Percentiles rank a stretch among this genome's conserved stretches.
These are phyloP conservation scores for Agrochola lota DNA, from an alignment of 2,888 invertebrate genomes.

Conservation along the genomic window DNA sequence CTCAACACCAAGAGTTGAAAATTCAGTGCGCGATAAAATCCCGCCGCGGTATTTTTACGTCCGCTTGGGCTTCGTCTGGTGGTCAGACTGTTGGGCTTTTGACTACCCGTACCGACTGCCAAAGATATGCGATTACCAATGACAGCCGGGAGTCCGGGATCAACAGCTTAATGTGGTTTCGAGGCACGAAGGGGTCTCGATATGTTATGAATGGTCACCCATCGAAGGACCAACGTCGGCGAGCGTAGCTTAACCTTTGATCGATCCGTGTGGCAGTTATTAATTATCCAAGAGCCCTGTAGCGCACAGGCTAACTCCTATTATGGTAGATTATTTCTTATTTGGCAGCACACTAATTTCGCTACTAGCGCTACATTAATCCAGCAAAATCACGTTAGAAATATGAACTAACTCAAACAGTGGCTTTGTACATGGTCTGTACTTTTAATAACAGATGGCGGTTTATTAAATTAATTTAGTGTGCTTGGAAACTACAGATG, in stretches of 20 bases:
- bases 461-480: neutral
- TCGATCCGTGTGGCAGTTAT: neutral
- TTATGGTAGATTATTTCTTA: constrained; percentile 3
- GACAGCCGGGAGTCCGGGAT: neutral
- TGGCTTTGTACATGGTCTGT: neutral
- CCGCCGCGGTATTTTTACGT: no score
- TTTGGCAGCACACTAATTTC: constrained; percentile 3
- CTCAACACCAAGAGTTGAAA: no score
- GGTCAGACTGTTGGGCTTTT: neutral
- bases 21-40: no score
- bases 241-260: no score
- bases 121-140: neutral
- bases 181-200: neutral
- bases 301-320: neutral
- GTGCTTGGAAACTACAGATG: constrained; percentile 24
- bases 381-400: no score
- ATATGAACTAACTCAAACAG: constrained; percentile 14
- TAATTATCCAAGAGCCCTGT: neutral
- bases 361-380: constrained; percentile 30
- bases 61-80: no score
- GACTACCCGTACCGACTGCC: neutral
- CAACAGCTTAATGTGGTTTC: neutral
- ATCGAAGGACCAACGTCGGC: neutral
- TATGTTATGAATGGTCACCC: neutral
- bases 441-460: constrained; percentile 31